A percentile compares a stretch with the other conserved stretches of the same genome.
Evolutionary conservation across 2,888 invertebrate genomes (phyloP).

Genomic region (Cheiracanthium punctorium): DNA sequence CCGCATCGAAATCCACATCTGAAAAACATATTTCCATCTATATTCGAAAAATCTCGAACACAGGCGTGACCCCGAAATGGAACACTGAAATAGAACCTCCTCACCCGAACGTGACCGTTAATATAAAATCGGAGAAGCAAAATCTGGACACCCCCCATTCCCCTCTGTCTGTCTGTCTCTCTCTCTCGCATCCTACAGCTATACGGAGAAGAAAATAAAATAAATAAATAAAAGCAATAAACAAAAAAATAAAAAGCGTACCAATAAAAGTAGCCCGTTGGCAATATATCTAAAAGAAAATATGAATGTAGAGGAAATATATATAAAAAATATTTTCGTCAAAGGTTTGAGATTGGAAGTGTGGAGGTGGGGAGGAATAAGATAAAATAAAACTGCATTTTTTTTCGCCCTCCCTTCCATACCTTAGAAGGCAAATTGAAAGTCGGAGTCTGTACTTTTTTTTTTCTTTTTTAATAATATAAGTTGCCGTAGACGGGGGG

Average conservation of each 20-base stretch:
- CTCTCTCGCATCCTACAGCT: no score
- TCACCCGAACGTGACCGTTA: slow-evolving; percentile 1
- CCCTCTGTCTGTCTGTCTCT: neutral
- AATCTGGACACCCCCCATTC: neutral
- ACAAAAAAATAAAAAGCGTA: neutral
- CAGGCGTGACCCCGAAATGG: neutral
- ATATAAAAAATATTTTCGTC: neutral
- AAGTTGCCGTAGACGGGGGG: slow-evolving; percentile 21
- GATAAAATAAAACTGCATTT: no score
- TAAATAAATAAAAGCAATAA: neutral
- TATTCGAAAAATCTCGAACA: neutral
- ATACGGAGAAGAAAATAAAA: neutral
- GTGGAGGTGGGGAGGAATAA: no score
- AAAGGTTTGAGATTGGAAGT: neutral
- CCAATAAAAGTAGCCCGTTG: neutral
- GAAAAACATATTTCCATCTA: slow-evolving; percentile 5
- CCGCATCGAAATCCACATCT: no score
- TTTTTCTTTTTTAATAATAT: slow-evolving; percentile 42
- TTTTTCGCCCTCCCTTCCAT: neutral
- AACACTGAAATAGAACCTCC: neutral
- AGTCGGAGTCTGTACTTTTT: slow-evolving; percentile 48
- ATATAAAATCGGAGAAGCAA: slow-evolving; percentile 1
- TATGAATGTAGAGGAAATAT: neutral
- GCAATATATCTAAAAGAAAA: neutral
- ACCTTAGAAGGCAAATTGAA: slow-evolving; percentile 62